Conservation (phyloP, 1,140 invertebrate genomes). For the Drosophila lowei region DNA sequence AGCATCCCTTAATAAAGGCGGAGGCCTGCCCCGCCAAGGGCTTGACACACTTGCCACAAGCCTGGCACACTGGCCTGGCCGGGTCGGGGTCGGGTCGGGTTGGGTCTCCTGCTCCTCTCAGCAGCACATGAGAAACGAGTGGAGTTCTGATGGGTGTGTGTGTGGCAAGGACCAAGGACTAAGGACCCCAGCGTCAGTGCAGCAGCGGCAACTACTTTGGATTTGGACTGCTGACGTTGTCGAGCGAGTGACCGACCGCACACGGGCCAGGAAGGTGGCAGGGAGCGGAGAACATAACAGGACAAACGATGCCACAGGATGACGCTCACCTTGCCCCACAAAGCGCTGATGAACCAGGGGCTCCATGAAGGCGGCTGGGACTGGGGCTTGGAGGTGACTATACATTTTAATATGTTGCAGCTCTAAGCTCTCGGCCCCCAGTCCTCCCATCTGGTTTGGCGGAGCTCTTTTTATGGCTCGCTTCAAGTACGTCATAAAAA, state of each 20-base stretch:
- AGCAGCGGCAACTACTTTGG: slow-evolving; percentile 23
- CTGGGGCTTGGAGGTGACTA: slow-evolving; percentile 12
- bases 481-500: slow-evolving; percentile 77
- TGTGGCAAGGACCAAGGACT: slow-evolving; percentile 5
- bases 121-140: slow-evolving; percentile 42
- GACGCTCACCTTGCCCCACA: slow-evolving; percentile 66
- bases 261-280: slow-evolving; percentile 9
- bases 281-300: slow-evolving; percentile 21
- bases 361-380: too few species aligned
- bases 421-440: slow-evolving; percentile 42
- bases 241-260: slow-evolving; percentile 49
- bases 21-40: too few species aligned
- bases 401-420: slow-evolving; percentile 78
- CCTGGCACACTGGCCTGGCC: slow-evolving; percentile 43
- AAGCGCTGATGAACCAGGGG: slow-evolving; percentile 20
- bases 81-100: too few species aligned
- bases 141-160: slow-evolving; percentile 31
- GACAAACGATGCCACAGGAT: slow-evolving; percentile 49
- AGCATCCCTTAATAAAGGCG: too few species aligned
- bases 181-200: slow-evolving; percentile 10
- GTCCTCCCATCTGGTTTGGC: slow-evolving; percentile 7
- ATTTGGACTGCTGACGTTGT: slow-evolving; percentile 22
- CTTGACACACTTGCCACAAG: background rate
- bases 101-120: slow-evolving; percentile 10
- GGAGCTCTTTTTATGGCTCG: slow-evolving; percentile 67